A percentile compares a stretch with the other conserved stretches of the same genome.
These are phyloP conservation scores for Cygnus olor DNA, from an alignment of 2,797 vertebrate species.

Conservation along the genomic window DNA sequence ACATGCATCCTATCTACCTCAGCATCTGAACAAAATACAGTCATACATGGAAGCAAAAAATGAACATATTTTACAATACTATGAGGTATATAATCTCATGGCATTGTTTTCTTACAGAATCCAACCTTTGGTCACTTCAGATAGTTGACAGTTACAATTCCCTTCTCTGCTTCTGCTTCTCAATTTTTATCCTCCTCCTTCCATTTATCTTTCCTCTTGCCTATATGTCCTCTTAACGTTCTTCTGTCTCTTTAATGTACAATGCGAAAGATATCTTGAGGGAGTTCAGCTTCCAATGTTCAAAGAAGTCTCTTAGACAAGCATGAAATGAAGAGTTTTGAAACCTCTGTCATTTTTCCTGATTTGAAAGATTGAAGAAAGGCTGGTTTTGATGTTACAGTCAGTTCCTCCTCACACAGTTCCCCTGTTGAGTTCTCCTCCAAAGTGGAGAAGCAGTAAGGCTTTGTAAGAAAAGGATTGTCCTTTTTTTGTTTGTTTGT, in stretches of 20 bases:
- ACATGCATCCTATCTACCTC: background rate
- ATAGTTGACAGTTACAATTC: background rate
- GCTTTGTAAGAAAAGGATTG: background rate
- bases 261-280: background rate
- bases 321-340: background rate
- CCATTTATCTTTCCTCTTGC: background rate
- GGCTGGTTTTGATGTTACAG: background rate
- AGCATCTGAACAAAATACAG: background rate
- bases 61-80: background rate
- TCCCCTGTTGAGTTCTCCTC: background rate
- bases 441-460: background rate
- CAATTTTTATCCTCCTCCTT: background rate
- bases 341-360: background rate
- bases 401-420: background rate
- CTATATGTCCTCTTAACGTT: background rate
- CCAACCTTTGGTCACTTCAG: background rate
- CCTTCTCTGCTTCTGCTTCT: background rate
- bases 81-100: background rate
- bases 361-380: background rate
- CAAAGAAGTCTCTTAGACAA: background rate
- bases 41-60: background rate
- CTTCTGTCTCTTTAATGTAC: background rate
- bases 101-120: background rate
- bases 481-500: background rate
- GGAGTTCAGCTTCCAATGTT: background rate